Conservation (phyloP, 1,140 invertebrate species). For the Bombus superbus region DNA sequence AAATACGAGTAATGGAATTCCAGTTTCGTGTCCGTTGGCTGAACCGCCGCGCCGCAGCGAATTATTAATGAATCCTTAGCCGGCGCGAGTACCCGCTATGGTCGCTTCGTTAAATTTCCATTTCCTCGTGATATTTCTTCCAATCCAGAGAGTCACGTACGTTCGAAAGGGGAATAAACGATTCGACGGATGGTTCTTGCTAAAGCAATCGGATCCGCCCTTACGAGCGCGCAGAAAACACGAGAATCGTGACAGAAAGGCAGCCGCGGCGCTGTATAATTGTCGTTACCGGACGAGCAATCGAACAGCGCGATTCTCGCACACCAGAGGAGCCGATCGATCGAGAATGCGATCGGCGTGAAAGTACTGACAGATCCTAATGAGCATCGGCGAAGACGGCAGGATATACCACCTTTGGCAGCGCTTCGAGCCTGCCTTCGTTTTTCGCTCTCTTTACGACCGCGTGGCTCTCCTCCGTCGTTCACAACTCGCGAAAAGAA, state of each 20-base stretch:
- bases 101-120: not conserved
- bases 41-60: not conserved
- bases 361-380: conserved; percentile 48
- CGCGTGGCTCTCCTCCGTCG: not conserved
- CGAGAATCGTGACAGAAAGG: conserved; percentile 2
- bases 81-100: too few relatives aligned
- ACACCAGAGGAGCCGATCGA: conserved; percentile 5
- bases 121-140: conserved; percentile 1
- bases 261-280: conserved; percentile 27
- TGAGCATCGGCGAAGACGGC: conserved; percentile 23
- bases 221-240: not conserved
- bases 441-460: not conserved
- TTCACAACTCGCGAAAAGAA: not conserved
- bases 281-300: conserved; percentile 9
- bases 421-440: conserved; percentile 9
- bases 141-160: not conserved
- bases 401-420: conserved; percentile 2
- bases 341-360: conserved; percentile 49
- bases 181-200: conserved; percentile 21
- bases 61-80: too few relatives aligned
- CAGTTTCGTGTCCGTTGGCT: not conserved
- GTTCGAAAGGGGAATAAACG: not conserved
- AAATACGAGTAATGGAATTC: not conserved
- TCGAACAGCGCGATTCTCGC: conserved; percentile 7
- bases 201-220: not conserved